Base-by-base conservation (phyloP, 2,888 invertebrate species). In the Tuta absoluta region DNA sequence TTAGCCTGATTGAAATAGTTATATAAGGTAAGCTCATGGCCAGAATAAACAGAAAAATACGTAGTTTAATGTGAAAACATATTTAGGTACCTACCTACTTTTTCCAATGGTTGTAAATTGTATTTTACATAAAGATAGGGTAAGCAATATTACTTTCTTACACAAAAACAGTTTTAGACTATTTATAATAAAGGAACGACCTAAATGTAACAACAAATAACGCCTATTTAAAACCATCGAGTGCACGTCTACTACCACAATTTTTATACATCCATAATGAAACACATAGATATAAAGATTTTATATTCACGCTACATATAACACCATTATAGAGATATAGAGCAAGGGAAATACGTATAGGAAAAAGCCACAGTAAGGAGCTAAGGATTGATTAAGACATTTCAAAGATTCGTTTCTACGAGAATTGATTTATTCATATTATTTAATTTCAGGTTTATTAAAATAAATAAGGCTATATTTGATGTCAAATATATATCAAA, bases 231-330 rank as follows among this genome's bases (percentile, higher is more conserved):
- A 49, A 49, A 21, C 45, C 45, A 45, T 49, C 23, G n/a, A 53
- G 53, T 53, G 53, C 53, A 24, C 11, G n/a, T 48, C 60, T 61
- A 61, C 60, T 61, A 33, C 45, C 28, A 61, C 24, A 19, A 61
- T 17, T 21, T 49, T 23, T 48, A 41, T 10, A 60, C 41, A 60
- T 61, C 49, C 49, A 56, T 28, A 33, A 61, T 49, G 48, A 33
- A 56, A 21, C n/a, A 45, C 45, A 61, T 17, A 61, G 28, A 49
- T 60, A 49, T 61, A 61, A 17, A 49, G 33, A 24, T 19, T 45
- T 24, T 24, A 60, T 48, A 24, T 59, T 60, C 45, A 49, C 49
- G 61, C 49, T 61, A 61, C 33, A 61, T 12, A 23, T 61, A 49
- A 61, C 61, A 61, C 61, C 33, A 48, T 49, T 49, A 28, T 17